phyloP scores from a whole-genome alignment of 2,113 vertebrate species.

The Cyprinodon brontotheroides region DNA sequence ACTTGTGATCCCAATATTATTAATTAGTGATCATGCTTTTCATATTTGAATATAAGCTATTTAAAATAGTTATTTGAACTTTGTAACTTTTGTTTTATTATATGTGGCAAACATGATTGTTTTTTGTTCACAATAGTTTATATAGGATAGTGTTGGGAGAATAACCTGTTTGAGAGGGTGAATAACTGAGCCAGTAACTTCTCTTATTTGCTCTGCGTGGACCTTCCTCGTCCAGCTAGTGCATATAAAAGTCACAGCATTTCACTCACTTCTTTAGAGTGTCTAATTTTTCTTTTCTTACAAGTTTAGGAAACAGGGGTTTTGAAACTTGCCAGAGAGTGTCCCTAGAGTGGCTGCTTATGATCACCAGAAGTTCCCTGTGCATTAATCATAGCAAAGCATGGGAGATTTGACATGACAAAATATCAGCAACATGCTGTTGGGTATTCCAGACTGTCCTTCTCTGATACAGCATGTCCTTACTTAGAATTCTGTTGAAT shows the following conservation, averaged over 20 bases:
- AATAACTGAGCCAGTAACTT: neutral
- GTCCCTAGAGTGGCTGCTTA: neutral
- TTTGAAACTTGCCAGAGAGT: neutral
- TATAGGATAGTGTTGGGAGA: slow-evolving; percentile 14
- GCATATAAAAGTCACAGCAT: neutral
- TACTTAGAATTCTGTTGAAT: slow-evolving; percentile 51
- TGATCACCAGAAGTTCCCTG: slow-evolving; percentile 10
- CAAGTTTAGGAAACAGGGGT: neutral
- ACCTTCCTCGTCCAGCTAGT: neutral
- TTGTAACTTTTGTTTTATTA: neutral
- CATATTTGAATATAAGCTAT: neutral
- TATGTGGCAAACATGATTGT: neutral
- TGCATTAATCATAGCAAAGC: slow-evolving; percentile 12
- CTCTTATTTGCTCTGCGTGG: neutral
- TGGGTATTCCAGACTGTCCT: slow-evolving; percentile 42
- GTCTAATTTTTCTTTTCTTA: neutral
- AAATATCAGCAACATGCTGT: slow-evolving; percentile 46
- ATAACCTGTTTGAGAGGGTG: slow-evolving; percentile 42
- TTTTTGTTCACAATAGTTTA: neutral
- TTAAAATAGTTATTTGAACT: neutral
- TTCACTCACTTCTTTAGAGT: neutral
- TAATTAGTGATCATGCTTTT: neutral
- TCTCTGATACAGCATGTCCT: slow-evolving; percentile 43
- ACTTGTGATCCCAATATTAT: neutral
- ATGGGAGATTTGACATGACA: slow-evolving; percentile 13